Base-by-base conservation (phyloP, 2,797 vertebrate genomes). In the Pseudomugil tenellus region DNA sequence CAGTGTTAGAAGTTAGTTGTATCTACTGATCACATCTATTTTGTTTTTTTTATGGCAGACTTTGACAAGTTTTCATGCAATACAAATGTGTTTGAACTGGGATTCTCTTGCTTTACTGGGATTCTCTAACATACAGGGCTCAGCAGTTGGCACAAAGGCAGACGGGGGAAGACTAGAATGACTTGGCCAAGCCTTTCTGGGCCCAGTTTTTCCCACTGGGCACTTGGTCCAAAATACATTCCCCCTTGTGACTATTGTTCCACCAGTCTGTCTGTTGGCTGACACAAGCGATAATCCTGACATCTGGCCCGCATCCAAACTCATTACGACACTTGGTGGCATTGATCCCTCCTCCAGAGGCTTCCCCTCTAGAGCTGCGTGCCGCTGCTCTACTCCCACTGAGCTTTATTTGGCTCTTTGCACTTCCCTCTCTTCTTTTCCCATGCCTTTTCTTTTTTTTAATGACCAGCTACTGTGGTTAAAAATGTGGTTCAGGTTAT, bases 251-350 rank as follows among this genome's bases (percentile, higher is more conserved):
- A 88, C 87, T 83, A 80, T 90, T 91, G 84, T 93, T 90, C 85
- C 75, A 80, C 73, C 80, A 66, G 77, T 84, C 81, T 87, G 85
- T 90, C 91, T 92, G 85, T 91, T 92, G 88, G 92, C 90, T 91
- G 90, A 93, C 92, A 90, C 79, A 67, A 82, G 85, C 88, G 89
- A 86, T 93, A 93, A 92, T 92, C 85, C 85, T 84, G 82, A 91
- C 85, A 89, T 91, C 84, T 94, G 90, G 92, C 85, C 76, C 68
- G 43, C 51, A 67, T 92, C 92, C 93, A 93, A 91, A 91, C 85
- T 90, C 84, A 90, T 93, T 92, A 90, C 81, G 74, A 90, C 87
- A 87, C 91, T 83, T 76, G 72, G 83, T 88, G 86, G 87, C 89
- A 92, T 92, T 91, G 92, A 93, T 90, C 88, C 86, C 77, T 87